phyloP scores from a whole-genome alignment of 2,113 vertebrate genomes.

The Heloderma charlesbogerti region DNA sequence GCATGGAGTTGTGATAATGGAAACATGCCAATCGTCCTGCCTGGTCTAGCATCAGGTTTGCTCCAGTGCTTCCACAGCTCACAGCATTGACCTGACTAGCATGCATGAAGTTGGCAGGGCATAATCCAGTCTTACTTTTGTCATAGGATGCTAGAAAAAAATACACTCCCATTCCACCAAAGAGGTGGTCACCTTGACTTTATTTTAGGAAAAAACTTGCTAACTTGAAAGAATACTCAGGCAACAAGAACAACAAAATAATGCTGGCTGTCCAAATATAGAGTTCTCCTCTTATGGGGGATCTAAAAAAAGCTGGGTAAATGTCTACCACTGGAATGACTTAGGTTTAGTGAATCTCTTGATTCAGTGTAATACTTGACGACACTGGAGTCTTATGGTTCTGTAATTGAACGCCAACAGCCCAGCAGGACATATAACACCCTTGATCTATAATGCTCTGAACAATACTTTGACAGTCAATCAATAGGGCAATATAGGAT shows the following conservation, averaged over 20 bases:
- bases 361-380: background rate
- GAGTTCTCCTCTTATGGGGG: too few relatives aligned
- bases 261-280: background rate
- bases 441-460: conserved; percentile 28
- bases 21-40: background rate
- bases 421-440: conserved; percentile 18
- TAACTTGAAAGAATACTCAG: background rate
- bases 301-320: background rate
- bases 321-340: background rate
- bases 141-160: background rate
- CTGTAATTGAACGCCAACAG: conserved; percentile 16
- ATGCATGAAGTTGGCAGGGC: background rate
- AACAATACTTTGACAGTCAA: conserved; percentile 9
- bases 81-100: background rate
- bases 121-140: background rate
- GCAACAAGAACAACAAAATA: background rate
- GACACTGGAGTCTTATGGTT: background rate
- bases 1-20: background rate
- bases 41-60: background rate
- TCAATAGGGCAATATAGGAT: conserved; percentile 6
- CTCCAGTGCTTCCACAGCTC: background rate
- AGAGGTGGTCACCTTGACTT: background rate
- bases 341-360: background rate
- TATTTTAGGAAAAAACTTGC: background rate
- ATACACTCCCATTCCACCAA: background rate